Conservation (phyloP, 1,140 invertebrate species). For the Limonius californicus region DNA sequence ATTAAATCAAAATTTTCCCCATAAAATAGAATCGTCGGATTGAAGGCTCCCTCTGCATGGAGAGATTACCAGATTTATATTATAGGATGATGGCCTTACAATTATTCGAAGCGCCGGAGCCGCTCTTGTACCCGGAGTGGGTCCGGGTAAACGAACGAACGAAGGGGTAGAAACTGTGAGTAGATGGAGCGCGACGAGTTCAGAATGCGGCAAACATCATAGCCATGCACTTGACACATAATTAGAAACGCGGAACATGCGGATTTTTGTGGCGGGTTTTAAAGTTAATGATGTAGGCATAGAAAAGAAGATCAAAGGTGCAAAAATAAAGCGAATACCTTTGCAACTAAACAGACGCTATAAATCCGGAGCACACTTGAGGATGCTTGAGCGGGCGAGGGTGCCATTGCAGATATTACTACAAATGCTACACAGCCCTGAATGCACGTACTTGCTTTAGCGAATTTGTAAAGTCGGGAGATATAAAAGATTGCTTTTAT, state of each 20-base stretch:
- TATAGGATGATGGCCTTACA: constrained; percentile 10
- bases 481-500: constrained; percentile 27
- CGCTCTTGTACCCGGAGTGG: too few species aligned
- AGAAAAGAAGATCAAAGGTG: constrained; percentile 32
- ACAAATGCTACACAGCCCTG: constrained; percentile 19
- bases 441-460: constrained; percentile 18
- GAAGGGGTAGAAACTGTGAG: background rate
- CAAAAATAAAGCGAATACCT: constrained; percentile 20
- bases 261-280: constrained; percentile 21
- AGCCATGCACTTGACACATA: constrained; percentile 24
- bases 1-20: constrained; percentile 11
- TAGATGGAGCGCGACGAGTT: too few species aligned
- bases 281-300: constrained; percentile 31
- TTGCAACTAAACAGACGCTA: constrained; percentile 13
- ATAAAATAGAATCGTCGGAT: constrained; percentile 4
- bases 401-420: constrained; percentile 13
- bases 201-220: background rate
- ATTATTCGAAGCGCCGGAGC: background rate
- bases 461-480: constrained; percentile 16
- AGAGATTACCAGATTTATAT: constrained; percentile 13
- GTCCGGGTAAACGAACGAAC: background rate
- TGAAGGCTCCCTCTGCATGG: background rate
- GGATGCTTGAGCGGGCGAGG: constrained; percentile 1
- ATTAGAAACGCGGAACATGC: constrained; percentile 26
- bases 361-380: constrained; percentile 21